phyloP scores from a whole-genome alignment of 2,797 vertebrate genomes.

The Xiphorhynchus erythropygius region DNA sequence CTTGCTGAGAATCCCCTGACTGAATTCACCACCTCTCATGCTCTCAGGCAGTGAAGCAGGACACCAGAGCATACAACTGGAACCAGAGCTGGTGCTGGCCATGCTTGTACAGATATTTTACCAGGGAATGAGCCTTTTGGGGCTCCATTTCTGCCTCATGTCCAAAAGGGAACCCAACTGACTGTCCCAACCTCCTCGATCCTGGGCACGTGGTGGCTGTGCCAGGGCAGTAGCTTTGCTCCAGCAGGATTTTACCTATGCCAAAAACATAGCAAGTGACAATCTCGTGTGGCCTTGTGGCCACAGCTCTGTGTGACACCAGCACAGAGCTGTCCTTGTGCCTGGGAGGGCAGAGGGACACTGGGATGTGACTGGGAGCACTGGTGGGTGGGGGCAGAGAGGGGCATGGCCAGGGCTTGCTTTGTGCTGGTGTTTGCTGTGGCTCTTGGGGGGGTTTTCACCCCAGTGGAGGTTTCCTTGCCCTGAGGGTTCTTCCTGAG shows the following conservation, averaged over 20 bases:
- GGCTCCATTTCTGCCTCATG: not conserved
- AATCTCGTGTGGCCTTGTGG: not conserved
- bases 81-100: not conserved
- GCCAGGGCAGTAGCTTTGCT: not conserved
- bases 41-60: not conserved
- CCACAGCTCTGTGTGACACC: not conserved
- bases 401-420: not conserved
- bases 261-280: slow-evolving; percentile 36
- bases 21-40: not conserved
- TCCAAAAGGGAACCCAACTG: not conserved
- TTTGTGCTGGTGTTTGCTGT: not conserved
- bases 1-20: not conserved
- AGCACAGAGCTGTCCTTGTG: not conserved
- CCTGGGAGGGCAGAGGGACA: not conserved
- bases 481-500: not conserved
- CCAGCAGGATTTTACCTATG: not conserved
- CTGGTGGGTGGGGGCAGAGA: not conserved
- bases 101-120: not conserved
- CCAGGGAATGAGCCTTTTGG: not conserved
- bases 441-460: not conserved
- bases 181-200: not conserved
- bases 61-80: not conserved
- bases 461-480: too few species aligned
- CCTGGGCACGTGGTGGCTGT: not conserved
- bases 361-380: not conserved